Evolutionary conservation across 2,797 vertebrate genomes (phyloP).

Genomic region (Pseudomugil gertrudae): DNA sequence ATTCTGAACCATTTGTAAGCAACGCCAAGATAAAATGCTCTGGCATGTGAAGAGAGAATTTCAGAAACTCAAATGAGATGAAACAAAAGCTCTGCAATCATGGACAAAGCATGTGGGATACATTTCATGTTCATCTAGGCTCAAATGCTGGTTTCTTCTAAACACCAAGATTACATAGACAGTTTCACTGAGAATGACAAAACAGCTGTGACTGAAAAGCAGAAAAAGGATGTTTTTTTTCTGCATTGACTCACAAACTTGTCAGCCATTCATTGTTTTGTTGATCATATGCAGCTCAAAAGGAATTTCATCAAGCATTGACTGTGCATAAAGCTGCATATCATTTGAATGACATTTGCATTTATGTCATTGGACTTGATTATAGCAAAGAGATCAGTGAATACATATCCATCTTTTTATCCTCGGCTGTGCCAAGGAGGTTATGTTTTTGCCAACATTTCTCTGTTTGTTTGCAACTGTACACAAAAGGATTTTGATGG

Average conservation of each 20-base stretch:
- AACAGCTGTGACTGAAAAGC: neutral
- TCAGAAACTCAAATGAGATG: neutral
- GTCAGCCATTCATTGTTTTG: neutral
- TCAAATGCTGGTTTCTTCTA: neutral
- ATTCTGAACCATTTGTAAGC: neutral
- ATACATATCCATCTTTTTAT: too few species aligned
- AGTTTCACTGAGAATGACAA: neutral
- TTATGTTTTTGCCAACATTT: too few species aligned
- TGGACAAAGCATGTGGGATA: too few species aligned
- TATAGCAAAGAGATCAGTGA: too few species aligned
- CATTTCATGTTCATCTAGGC: neutral
- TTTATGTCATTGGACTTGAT: too few species aligned
- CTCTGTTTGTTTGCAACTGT: too few species aligned
- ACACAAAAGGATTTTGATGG: too few species aligned
- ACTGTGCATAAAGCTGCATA: too few species aligned
- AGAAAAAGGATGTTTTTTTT: neutral
- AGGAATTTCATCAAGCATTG: too few species aligned
- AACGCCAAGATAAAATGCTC: neutral
- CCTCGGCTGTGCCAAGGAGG: too few species aligned
- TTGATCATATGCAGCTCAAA: neutral
- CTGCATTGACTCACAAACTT: neutral
- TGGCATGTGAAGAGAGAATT: neutral
- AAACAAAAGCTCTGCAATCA: too few species aligned
- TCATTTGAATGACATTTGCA: too few species aligned
- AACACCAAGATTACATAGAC: neutral